Percentiles rank a stretch among this genome's conserved stretches.
Conservation (phyloP, 1,140 invertebrate genomes). For the Drosophila hydei region DNA sequence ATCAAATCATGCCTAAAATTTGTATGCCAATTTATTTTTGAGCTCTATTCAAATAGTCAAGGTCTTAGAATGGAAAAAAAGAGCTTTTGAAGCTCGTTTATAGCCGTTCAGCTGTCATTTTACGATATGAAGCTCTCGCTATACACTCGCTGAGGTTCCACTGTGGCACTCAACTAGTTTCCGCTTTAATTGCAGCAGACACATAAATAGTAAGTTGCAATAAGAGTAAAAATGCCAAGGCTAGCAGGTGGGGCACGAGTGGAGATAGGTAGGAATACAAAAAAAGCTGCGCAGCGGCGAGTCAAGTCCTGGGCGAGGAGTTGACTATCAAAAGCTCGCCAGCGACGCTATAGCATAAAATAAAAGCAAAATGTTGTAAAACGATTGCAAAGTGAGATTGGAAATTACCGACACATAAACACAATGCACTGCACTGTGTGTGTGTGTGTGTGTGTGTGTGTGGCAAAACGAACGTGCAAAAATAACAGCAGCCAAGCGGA, state of each 20-base stretch:
- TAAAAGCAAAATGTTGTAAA: conserved; percentile 83
- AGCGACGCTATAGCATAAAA: conserved; percentile 75
- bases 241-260: not conserved
- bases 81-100: no score
- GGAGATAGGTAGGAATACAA: not conserved
- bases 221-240: conserved; percentile 60
- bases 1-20: no score
- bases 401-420: conserved; percentile 80
- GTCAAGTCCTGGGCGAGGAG: conserved; percentile 27
- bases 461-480: conserved; percentile 72
- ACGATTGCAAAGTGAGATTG: conserved; percentile 81
- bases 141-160: conserved; percentile 46
- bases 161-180: conserved; percentile 79
- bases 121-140: not conserved
- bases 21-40: no score
- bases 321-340: conserved; percentile 69
- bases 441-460: not conserved
- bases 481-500: conserved; percentile 68
- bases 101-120: no score
- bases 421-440: conserved; percentile 20
- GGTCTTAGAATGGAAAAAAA: no score
- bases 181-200: conserved; percentile 83
- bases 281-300: conserved; percentile 9
- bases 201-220: conserved; percentile 82
- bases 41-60: no score